These are phyloP conservation scores for Chionodraco myersi DNA, from an alignment of 2,113 vertebrate species.

Conservation along the genomic window DNA sequence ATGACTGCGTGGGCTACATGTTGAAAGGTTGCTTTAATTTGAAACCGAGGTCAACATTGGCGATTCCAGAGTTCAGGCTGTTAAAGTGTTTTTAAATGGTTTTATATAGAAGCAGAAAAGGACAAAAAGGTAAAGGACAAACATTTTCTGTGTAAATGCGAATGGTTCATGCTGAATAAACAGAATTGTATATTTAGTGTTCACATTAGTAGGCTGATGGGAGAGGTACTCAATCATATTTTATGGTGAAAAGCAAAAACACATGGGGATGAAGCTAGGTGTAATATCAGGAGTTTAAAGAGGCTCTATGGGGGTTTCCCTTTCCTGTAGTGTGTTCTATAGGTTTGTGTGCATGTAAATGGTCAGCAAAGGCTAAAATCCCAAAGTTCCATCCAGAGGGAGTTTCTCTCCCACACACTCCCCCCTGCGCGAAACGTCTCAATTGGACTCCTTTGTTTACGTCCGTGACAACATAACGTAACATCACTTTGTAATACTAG, in stretches of 20 bases:
- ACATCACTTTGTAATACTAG: no score
- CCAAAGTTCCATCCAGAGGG: no score
- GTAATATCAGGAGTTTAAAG: not conserved
- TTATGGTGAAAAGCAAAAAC: not conserved
- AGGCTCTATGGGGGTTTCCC: no score
- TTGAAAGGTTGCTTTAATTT: not conserved
- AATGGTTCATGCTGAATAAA: not conserved
- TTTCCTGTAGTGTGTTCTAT: no score
- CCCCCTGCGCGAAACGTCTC: no score
- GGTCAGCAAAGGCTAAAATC: no score
- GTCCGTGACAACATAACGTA: no score
- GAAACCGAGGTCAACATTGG: not conserved
- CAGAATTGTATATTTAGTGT: not conserved
- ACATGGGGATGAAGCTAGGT: not conserved
- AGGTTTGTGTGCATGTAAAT: no score
- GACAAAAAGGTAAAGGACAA: no score
- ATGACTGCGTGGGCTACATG: not conserved
- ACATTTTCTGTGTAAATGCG: not conserved
- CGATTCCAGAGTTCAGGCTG: not conserved
- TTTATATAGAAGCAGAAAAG: not conserved
- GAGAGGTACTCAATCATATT: not conserved
- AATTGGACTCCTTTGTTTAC: no score
- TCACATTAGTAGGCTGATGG: not conserved
- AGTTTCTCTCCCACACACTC: no score
- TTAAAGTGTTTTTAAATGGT: not conserved